phyloP scores from a whole-genome alignment of 2,113 vertebrate species.

The Sinocyclocheilus rhinocerous region DNA sequence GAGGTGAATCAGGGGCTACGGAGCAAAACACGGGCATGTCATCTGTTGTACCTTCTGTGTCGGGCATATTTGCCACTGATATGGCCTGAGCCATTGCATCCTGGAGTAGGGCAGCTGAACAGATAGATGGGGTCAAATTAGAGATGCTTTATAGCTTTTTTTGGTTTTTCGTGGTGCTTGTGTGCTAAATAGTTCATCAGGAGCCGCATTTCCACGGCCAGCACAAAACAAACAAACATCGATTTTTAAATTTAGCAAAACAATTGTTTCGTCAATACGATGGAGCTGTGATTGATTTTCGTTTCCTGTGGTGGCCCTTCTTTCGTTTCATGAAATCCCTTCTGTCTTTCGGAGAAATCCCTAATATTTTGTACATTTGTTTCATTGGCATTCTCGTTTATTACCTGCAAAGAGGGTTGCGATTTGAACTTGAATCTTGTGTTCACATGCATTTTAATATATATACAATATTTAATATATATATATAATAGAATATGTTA shows the following conservation, averaged over 20 bases:
- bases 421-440: not conserved
- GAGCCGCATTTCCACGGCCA: not conserved
- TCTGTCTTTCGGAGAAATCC: slow-evolving; percentile 59
- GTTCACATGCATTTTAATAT: not conserved
- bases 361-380: slow-evolving; percentile 72
- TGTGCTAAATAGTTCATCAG: slow-evolving; percentile 33
- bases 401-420: slow-evolving; percentile 57
- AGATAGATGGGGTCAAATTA: slow-evolving; percentile 72
- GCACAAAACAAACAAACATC: slow-evolving; percentile 28
- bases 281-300: slow-evolving; percentile 28
- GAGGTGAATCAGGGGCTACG: not conserved
- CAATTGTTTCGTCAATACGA: slow-evolving; percentile 34
- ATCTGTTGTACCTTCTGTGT: slow-evolving; percentile 90
- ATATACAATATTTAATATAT: too few species aligned
- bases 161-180: not conserved
- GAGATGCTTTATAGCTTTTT: slow-evolving; percentile 59
- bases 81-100: slow-evolving; percentile 94
- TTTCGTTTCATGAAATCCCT: slow-evolving; percentile 63
- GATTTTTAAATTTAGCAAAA: slow-evolving; percentile 37
- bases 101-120: slow-evolving; percentile 94
- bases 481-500: too few species aligned
- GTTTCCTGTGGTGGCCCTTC: slow-evolving; percentile 4
- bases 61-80: slow-evolving; percentile 94
- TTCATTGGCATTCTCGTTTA: slow-evolving; percentile 72
- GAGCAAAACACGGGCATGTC: slow-evolving; percentile 41